These are phyloP conservation scores for Syritta pipiens DNA, from an alignment of 2,888 invertebrate species.

Conservation along the genomic window DNA sequence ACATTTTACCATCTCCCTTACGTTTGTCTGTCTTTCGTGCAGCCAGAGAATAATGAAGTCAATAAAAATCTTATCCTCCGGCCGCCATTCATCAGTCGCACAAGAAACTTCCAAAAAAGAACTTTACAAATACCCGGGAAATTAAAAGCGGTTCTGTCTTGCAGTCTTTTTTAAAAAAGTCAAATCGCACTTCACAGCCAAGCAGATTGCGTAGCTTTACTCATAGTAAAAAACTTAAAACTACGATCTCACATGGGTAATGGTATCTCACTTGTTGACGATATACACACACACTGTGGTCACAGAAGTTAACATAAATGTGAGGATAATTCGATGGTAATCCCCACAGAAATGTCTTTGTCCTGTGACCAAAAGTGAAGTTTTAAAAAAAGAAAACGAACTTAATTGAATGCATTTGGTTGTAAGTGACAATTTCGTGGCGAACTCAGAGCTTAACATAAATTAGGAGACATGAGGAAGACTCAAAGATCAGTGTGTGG, in stretches of 20 bases:
- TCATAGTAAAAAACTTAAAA: slow-evolving; percentile 29
- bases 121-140: no score
- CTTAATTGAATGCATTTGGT: slow-evolving; percentile 58
- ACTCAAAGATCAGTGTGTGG: slow-evolving; percentile 59
- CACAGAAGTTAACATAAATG: slow-evolving; percentile 10
- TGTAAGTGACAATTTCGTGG: slow-evolving; percentile 21
- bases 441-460: slow-evolving; percentile 49
- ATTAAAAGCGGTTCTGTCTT: slow-evolving; percentile 57
- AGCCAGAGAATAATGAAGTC: slow-evolving; percentile 42
- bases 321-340: not conserved
- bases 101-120: slow-evolving; percentile 48
- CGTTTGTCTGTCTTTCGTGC: not conserved
- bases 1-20: slow-evolving; percentile 22
- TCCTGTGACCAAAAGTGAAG: slow-evolving; percentile 3
- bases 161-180: slow-evolving; percentile 62
- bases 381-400: no score
- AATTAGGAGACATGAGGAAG: slow-evolving; percentile 17
- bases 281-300: slow-evolving; percentile 4
- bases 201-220: slow-evolving; percentile 23
- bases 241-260: slow-evolving; percentile 14
- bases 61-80: slow-evolving; percentile 48
- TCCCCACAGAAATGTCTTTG: not conserved
- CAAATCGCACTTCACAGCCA: slow-evolving; percentile 4
- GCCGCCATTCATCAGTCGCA: slow-evolving; percentile 9
- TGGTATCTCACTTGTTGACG: slow-evolving; percentile 41